These are phyloP conservation scores for Arge pagana DNA, from an alignment of 2,888 invertebrate species.

Conservation along the genomic window DNA sequence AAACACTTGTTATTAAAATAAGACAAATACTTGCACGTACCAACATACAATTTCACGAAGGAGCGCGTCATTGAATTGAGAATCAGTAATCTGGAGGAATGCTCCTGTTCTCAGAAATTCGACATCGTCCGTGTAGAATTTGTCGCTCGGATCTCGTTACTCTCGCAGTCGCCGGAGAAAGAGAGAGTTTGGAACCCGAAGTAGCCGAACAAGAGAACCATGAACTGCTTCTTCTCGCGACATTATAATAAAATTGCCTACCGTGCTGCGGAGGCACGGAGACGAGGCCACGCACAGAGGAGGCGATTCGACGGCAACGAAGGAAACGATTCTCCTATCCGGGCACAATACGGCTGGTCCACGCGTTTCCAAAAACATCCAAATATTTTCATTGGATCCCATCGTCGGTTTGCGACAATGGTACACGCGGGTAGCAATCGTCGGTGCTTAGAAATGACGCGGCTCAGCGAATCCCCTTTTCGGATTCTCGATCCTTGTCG, in stretches of 20 bases:
- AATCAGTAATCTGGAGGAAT: neutral
- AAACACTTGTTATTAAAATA: too few relatives aligned
- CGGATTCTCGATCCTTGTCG: slow-evolving; percentile 20
- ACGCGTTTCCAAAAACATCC: slow-evolving; percentile 35
- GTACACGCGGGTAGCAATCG: slow-evolving; percentile 2
- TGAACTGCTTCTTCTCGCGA: too few relatives aligned
- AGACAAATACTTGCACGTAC: neutral
- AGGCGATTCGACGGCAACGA: neutral
- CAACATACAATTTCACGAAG: neutral
- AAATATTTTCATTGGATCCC: slow-evolving; percentile 47
- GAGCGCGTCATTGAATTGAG: neutral
- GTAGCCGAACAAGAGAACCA: too few relatives aligned
- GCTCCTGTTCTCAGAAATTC: slow-evolving; percentile 33
- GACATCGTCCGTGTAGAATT: too few relatives aligned
- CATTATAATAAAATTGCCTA: too few relatives aligned
- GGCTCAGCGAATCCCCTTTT: neutral
- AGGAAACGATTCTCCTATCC: neutral
- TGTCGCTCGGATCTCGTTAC: too few relatives aligned
- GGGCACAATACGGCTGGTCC: slow-evolving; percentile 7
- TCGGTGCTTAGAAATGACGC: slow-evolving; percentile 10
- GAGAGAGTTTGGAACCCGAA: too few relatives aligned
- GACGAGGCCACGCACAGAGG: too few relatives aligned
- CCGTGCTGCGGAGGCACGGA: too few relatives aligned
- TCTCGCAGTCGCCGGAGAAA: too few relatives aligned
- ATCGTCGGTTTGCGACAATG: slow-evolving; percentile 10